phyloP scores from a whole-genome alignment of 2,888 invertebrate genomes.

The Smittia aterrima region DNA sequence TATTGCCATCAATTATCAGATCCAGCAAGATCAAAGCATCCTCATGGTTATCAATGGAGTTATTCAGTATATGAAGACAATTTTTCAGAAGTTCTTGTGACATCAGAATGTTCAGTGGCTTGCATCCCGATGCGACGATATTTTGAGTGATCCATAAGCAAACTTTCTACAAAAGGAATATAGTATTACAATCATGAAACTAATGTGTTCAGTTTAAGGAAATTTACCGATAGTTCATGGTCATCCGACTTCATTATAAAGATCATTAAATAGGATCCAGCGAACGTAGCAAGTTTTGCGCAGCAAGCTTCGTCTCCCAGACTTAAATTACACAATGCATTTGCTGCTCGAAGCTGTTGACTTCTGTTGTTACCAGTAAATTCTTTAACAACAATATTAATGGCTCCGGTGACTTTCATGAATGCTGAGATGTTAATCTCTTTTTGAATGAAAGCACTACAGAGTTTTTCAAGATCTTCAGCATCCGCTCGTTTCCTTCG shows the following conservation, averaged over 20 bases:
- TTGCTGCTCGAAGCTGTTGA: conserved; percentile 48
- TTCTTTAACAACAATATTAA: conserved; percentile 51
- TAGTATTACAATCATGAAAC: not conserved
- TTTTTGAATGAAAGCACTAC: conserved; percentile 50
- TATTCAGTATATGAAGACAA: conserved; percentile 47
- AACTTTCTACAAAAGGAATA: conserved; percentile 44
- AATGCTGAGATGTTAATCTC: conserved; percentile 50
- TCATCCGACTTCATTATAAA: conserved; percentile 47
- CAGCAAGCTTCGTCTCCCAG: conserved; percentile 49
- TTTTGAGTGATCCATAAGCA: conserved; percentile 52
- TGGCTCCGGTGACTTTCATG: conserved; percentile 49
- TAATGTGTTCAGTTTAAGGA: not conserved
- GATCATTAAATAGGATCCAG: conserved; percentile 51
- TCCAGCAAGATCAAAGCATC: conserved; percentile 49
- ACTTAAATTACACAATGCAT: conserved; percentile 52
- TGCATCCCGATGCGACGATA: conserved; percentile 47
- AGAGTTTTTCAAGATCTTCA: conserved; percentile 50
- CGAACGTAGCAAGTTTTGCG: conserved; percentile 49
- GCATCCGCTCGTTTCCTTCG: conserved; percentile 49
- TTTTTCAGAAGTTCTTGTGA: conserved; percentile 50
- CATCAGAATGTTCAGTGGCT: conserved; percentile 46
- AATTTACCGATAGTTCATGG: conserved; percentile 45
- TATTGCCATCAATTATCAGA: conserved; percentile 44
- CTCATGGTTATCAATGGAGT: conserved; percentile 44
- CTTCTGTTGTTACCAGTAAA: conserved; percentile 48